Evolutionary conservation across 2,888 invertebrate genomes (phyloP).

Genomic region (Apotomis betuletana): DNA sequence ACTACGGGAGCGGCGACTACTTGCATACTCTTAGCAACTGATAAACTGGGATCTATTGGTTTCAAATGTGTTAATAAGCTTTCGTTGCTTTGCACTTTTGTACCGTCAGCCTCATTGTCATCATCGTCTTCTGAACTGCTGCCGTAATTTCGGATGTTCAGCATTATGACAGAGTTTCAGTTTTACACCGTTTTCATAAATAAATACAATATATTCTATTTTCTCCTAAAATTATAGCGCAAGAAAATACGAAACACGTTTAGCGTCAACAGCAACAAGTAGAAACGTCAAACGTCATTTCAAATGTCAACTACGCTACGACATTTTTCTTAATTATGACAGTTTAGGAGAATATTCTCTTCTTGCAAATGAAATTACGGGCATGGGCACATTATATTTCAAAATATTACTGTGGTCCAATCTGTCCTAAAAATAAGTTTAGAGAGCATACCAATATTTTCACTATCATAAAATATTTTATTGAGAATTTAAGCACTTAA

Average conservation of each 20-base stretch:
- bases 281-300: slow-evolving; percentile 18
- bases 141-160: slow-evolving; percentile 89
- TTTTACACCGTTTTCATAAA: not conserved
- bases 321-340: slow-evolving; percentile 8
- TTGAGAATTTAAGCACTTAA: no score
- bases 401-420: not conserved
- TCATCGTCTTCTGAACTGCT: slow-evolving; percentile 89
- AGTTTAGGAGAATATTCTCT: not conserved
- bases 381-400: not conserved
- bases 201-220: not conserved
- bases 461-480: no score
- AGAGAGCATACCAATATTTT: no score
- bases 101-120: slow-evolving; percentile 71
- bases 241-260: slow-evolving; percentile 33
- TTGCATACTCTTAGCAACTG: slow-evolving; percentile 85
- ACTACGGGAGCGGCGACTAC: slow-evolving; percentile 93
- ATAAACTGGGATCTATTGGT: slow-evolving; percentile 82
- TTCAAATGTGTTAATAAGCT: slow-evolving; percentile 79
- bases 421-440: no score
- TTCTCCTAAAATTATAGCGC: not conserved
- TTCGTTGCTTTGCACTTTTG: slow-evolving; percentile 69
- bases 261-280: slow-evolving; percentile 37
- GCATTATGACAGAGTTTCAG: slow-evolving; percentile 75
- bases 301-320: not conserved
- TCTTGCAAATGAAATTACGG: not conserved